A percentile compares a stretch with the other conserved stretches of the same genome.
Evolutionary conservation across 2,113 vertebrate species (phyloP).

Genomic region (Girardinichthys multiradiatus): DNA sequence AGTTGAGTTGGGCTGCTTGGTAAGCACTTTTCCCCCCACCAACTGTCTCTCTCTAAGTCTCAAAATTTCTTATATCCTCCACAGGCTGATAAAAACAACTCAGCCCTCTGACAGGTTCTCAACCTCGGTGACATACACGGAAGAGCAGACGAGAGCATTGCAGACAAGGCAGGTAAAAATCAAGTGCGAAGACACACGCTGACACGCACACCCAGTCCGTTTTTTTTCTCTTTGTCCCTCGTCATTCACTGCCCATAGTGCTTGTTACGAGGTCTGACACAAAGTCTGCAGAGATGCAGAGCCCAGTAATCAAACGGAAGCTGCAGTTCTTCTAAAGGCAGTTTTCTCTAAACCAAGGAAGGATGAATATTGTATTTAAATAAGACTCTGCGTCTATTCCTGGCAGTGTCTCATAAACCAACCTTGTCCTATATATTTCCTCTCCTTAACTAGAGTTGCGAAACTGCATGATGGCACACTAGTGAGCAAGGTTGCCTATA

Average conservation of each 20-base stretch:
- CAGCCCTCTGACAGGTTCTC: conserved; percentile 19
- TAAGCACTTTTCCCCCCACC: conserved; percentile 5
- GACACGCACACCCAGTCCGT: conserved; percentile 4
- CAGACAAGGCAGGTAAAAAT: conserved; percentile 27
- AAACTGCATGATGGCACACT: neutral
- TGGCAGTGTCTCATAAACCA: neutral
- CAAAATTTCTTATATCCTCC: conserved; percentile 19
- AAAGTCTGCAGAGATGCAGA: conserved; percentile 35
- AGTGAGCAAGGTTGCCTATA: neutral
- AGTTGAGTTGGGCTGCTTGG: conserved; percentile 5
- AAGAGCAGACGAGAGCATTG: neutral
- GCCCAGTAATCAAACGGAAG: conserved; percentile 57
- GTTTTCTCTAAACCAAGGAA: neutral
- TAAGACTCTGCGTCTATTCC: neutral
- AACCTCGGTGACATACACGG: conserved; percentile 3
- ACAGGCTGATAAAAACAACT: conserved; percentile 43
- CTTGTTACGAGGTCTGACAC: conserved; percentile 59
- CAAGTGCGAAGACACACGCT: conserved; percentile 15
- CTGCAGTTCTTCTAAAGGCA: conserved; percentile 24
- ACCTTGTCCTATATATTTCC: neutral
- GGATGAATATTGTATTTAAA: conserved; percentile 5
- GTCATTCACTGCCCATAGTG: conserved; percentile 38
- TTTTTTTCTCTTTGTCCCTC: neutral
- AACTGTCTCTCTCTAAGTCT: conserved; percentile 4
- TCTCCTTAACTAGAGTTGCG: neutral